A percentile compares a stretch with the other conserved stretches of the same genome.
Evolutionary conservation across 1,140 invertebrate genomes (phyloP).

Genomic region (Papilio polyxenes): DNA sequence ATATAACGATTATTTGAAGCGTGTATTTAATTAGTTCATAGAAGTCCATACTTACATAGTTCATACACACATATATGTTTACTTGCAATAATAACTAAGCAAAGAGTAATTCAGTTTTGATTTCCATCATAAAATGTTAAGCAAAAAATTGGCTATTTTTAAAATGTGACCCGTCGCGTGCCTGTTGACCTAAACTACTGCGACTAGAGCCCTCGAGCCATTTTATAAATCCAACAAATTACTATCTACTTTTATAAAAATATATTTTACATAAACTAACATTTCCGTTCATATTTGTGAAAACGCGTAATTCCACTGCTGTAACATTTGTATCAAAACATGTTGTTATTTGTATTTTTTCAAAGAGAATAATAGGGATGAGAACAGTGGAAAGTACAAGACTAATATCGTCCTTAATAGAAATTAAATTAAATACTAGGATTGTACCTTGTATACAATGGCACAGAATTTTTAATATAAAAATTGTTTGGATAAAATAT

Average conservation of each 20-base stretch:
- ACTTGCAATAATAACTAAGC: too few relatives aligned
- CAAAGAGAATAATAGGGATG: too few relatives aligned
- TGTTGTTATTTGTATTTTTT: too few relatives aligned
- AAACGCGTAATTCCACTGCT: too few relatives aligned
- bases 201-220: not conserved
- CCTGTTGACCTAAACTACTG: constrained; percentile 6
- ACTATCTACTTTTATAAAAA: not conserved
- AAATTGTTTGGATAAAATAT: not conserved
- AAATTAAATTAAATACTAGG: not conserved
- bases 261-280: not conserved
- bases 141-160: not conserved
- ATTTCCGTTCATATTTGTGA: not conserved
- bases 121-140: not conserved
- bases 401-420: too few relatives aligned
- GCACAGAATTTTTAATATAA: not conserved
- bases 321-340: too few relatives aligned
- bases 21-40: too few relatives aligned
- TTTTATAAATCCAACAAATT: not conserved
- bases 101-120: too few relatives aligned
- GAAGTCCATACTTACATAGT: too few relatives aligned
- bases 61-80: too few relatives aligned
- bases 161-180: not conserved
- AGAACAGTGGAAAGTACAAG: too few relatives aligned
- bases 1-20: too few relatives aligned
- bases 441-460: not conserved